phyloP scores from a whole-genome alignment of 2,113 vertebrate species.

The Bambusicola thoracicus region DNA sequence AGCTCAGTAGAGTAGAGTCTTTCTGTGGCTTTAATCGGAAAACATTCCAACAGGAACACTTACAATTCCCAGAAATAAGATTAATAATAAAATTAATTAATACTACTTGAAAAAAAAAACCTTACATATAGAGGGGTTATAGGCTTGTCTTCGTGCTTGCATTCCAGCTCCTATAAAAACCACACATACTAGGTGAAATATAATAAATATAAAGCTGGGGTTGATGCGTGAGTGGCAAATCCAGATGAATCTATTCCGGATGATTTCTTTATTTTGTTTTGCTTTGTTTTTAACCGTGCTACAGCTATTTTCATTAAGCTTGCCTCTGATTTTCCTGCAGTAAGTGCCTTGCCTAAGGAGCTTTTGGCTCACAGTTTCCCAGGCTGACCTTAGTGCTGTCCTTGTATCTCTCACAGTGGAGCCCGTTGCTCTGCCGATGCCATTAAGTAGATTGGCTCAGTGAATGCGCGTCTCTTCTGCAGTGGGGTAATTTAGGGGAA shows the following conservation, averaged over 20 bases:
- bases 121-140: background rate
- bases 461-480: background rate
- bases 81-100: too few species aligned
- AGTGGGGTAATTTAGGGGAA: accelerated
- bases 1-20: background rate
- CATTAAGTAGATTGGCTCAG: background rate
- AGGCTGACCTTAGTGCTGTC: background rate
- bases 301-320: background rate
- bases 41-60: background rate
- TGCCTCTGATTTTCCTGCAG: background rate
- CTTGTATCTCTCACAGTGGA: background rate
- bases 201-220: background rate
- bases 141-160: background rate
- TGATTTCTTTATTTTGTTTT: background rate
- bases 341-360: background rate
- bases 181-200: background rate
- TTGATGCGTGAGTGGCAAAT: background rate
- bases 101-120: background rate
- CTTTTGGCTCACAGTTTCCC: background rate
- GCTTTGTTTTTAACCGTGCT: background rate
- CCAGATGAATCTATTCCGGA: background rate
- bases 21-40: background rate
- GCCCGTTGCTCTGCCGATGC: background rate
- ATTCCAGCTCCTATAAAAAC: constrained; percentile 41
- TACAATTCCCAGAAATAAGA: background rate